These are phyloP conservation scores for Andrena cerasifolii DNA, from an alignment of 1,140 invertebrate genomes.

Conservation along the genomic window DNA sequence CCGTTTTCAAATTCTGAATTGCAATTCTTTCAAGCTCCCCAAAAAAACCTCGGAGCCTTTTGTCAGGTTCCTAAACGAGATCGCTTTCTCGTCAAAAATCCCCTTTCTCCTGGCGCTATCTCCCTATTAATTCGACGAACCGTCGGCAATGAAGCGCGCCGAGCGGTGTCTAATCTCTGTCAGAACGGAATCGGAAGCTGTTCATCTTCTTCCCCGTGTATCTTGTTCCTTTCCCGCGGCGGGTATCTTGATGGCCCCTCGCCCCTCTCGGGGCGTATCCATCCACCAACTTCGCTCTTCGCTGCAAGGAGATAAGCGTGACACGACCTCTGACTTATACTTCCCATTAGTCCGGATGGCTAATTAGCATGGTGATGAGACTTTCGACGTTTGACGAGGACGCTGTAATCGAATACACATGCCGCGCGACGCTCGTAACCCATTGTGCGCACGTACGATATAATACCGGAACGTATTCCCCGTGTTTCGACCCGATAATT, in stretches of 20 bases:
- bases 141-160: slow-evolving; percentile 15
- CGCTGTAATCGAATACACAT: slow-evolving; percentile 71
- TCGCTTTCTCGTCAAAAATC: slow-evolving; percentile 1
- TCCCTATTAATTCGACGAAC: slow-evolving; percentile 44
- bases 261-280: neutral
- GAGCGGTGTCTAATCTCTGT: slow-evolving; percentile 15
- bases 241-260: slow-evolving; percentile 29
- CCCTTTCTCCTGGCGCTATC: slow-evolving; percentile 49
- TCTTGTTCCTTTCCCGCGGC: slow-evolving; percentile 34
- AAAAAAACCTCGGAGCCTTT: no score
- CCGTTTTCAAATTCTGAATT: no score
- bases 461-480: slow-evolving; percentile 23
- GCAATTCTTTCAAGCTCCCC: no score
- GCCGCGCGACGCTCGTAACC: slow-evolving; percentile 46
- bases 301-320: slow-evolving; percentile 64
- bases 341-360: slow-evolving; percentile 69
- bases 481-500: slow-evolving; percentile 27
- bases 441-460: slow-evolving; percentile 7
- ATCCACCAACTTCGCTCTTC: neutral
- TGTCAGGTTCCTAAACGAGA: neutral
- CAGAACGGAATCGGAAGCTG: slow-evolving; percentile 31
- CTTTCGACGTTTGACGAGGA: slow-evolving; percentile 73
- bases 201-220: slow-evolving; percentile 48
- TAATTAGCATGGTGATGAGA: slow-evolving; percentile 75
- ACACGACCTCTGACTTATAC: slow-evolving; percentile 75